Conservation (phyloP, 2,888 invertebrate genomes). For the Heteromurus nitidus region DNA sequence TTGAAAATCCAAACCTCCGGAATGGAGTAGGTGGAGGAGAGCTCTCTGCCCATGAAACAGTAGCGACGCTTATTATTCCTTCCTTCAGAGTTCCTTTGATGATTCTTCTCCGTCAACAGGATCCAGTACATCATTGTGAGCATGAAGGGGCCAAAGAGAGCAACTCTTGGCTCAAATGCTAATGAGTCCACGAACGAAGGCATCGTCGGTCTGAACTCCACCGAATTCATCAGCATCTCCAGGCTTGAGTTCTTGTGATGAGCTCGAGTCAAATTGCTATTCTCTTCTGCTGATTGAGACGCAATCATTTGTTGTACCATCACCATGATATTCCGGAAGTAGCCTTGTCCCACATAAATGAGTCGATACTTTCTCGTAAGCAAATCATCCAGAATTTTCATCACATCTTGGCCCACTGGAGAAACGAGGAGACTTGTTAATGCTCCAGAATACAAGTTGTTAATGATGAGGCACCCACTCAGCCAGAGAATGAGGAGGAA, state of each 20-base stretch:
- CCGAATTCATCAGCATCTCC: background rate
- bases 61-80: slow-evolving; percentile 14
- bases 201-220: slow-evolving; percentile 21
- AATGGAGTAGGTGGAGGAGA: slow-evolving; percentile 27
- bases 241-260: slow-evolving; percentile 29
- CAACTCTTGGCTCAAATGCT: slow-evolving; percentile 30
- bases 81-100: slow-evolving; percentile 1
- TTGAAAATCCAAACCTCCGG: slow-evolving; percentile 47
- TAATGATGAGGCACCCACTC: slow-evolving; percentile 11
- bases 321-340: too few species aligned
- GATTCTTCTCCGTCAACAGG: slow-evolving; percentile 31
- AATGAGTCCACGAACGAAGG: slow-evolving; percentile 20
- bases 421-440: slow-evolving; percentile 45
- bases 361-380: slow-evolving; percentile 23
- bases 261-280: slow-evolving; percentile 41
- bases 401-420: slow-evolving; percentile 24
- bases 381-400: slow-evolving; percentile 42
- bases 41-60: slow-evolving; percentile 46
- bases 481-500: slow-evolving; percentile 37
- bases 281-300: too few species aligned
- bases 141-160: slow-evolving; percentile 40
- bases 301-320: too few species aligned
- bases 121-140: slow-evolving; percentile 49
- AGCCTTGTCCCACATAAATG: slow-evolving; percentile 31
- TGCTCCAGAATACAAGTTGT: slow-evolving; percentile 46